Conservation (phyloP, 2,888 invertebrate species). For the Busseola fusca region DNA sequence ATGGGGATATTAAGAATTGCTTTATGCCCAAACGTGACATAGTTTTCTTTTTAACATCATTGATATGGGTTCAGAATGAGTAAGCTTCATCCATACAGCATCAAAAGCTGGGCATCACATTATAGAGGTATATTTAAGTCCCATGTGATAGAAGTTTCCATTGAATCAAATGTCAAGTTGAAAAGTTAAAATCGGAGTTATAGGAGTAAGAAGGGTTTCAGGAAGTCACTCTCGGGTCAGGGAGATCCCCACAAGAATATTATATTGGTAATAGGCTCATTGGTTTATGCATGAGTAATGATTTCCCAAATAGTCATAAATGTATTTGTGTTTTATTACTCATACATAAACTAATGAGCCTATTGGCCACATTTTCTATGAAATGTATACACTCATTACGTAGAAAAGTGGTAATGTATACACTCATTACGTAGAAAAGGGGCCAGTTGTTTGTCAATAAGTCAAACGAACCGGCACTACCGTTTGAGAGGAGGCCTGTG, state of each 20-base stretch:
- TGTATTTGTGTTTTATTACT: too few relatives aligned
- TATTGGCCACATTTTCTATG: too few relatives aligned
- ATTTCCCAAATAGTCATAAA: not conserved
- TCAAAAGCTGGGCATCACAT: too few relatives aligned
- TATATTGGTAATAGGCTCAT: not conserved
- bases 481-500: not conserved
- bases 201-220: not conserved
- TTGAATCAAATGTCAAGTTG: not conserved
- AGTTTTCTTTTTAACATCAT: not conserved
- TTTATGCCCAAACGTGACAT: not conserved
- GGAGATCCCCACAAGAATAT: not conserved
- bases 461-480: not conserved
- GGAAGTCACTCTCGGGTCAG: too few relatives aligned
- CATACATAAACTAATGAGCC: too few relatives aligned
- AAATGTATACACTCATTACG: too few relatives aligned
- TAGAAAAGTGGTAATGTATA: too few relatives aligned
- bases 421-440: not conserved
- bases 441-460: not conserved
- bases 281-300: not conserved
- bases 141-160: not conserved
- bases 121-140: not conserved
- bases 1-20: not conserved
- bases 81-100: not conserved
- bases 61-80: slow-evolving; percentile 1
- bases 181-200: not conserved